A percentile compares a stretch with the other conserved stretches of the same genome.
These are phyloP conservation scores for Ascaphus truei DNA, from an alignment of 2,113 vertebrate genomes.

Conservation along the genomic window DNA sequence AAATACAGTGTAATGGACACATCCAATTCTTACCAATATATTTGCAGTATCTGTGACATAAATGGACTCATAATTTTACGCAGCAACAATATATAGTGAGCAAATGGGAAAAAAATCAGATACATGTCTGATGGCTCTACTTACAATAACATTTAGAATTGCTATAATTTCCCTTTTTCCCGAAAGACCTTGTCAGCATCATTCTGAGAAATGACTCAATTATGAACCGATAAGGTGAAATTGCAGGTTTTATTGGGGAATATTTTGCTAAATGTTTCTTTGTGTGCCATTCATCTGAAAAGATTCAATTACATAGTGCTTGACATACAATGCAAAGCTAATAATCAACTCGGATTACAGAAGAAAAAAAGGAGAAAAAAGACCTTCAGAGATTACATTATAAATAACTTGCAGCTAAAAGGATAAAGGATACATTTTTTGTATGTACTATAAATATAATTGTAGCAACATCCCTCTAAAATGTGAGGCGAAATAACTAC, in stretches of 20 bases:
- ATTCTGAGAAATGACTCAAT: slow-evolving; percentile 13
- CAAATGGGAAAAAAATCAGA: background rate
- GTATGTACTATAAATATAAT: too few relatives aligned
- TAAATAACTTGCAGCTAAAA: background rate
- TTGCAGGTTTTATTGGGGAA: slow-evolving; percentile 8
- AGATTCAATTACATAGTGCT: slow-evolving; percentile 5
- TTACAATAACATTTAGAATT: background rate
- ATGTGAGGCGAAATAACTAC: too few relatives aligned
- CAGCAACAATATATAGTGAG: background rate
- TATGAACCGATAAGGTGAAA: slow-evolving; percentile 19
- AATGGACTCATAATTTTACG: slow-evolving; percentile 6
- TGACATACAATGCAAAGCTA: slow-evolving; percentile 15
- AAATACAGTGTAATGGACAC: too few relatives aligned
- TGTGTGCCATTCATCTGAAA: slow-evolving; percentile 18
- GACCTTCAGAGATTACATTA: background rate
- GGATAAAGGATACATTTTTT: too few relatives aligned
- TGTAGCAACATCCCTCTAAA: too few relatives aligned
- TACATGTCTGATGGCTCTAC: background rate
- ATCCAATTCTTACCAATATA: background rate
- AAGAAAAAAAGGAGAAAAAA: background rate
- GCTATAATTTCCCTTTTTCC: slow-evolving; percentile 7
- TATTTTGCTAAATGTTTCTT: slow-evolving; percentile 19
- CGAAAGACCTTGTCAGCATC: slow-evolving; percentile 4
- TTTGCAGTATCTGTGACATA: slow-evolving; percentile 7
- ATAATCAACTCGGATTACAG: slow-evolving; percentile 5